Percentiles rank a stretch among this genome's conserved stretches.
These are phyloP conservation scores for Ridgeia piscesae DNA, from an alignment of 1,140 invertebrate species.

Conservation along the genomic window DNA sequence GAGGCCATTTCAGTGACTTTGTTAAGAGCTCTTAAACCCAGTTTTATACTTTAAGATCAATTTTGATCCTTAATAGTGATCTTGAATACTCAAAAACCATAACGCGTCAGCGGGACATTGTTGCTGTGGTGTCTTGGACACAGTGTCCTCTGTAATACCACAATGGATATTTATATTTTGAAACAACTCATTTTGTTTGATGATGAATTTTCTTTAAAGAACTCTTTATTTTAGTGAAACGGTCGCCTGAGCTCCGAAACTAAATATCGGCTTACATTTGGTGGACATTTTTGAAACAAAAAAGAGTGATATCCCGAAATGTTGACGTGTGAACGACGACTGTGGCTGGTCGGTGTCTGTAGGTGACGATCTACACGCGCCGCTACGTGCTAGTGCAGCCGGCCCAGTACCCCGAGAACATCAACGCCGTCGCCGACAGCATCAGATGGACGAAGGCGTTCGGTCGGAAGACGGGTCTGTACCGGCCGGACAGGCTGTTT, in stretches of 20 bases:
- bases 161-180: too few species aligned
- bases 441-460: slow-evolving; percentile 27
- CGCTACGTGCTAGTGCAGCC: background rate
- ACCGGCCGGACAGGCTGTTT: slow-evolving; percentile 24
- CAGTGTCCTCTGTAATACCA: too few species aligned
- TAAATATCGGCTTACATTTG: background rate
- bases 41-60: too few species aligned
- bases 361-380: background rate
- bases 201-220: too few species aligned
- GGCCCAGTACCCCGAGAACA: slow-evolving; percentile 21
- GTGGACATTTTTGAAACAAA: background rate
- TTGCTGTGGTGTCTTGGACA: too few species aligned
- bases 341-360: background rate
- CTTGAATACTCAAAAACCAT: too few species aligned
- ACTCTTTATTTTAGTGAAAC: too few species aligned
- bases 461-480: slow-evolving; percentile 9
- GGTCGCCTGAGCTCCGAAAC: background rate
- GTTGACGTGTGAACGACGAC: background rate
- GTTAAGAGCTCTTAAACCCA: too few species aligned
- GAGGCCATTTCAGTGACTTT: too few species aligned
- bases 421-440: slow-evolving; percentile 20
- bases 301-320: background rate
- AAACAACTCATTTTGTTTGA: too few species aligned
- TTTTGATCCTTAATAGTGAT: too few species aligned
- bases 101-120: too few species aligned